Percentiles rank a stretch among this genome's conserved stretches.
Evolutionary conservation across 1,140 invertebrate species (phyloP).

Genomic region (Harpegnathos saltator): DNA sequence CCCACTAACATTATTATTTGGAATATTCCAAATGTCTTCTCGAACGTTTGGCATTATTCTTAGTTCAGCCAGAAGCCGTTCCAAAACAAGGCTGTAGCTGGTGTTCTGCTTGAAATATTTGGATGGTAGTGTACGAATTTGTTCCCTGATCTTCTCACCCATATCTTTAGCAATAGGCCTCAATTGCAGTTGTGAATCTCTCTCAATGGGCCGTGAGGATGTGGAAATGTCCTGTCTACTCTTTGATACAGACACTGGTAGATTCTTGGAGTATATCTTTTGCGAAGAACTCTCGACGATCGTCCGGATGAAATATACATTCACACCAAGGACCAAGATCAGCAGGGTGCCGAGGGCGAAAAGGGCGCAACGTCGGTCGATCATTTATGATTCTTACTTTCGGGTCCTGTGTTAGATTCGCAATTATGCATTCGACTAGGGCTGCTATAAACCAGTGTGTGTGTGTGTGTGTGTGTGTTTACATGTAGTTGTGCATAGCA

Average conservation of each 20-base stretch:
- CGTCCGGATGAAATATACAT: conserved; percentile 82
- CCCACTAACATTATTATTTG: conserved; percentile 79
- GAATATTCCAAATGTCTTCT: conserved; percentile 80
- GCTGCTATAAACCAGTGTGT: too few relatives aligned
- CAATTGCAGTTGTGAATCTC: conserved; percentile 57
- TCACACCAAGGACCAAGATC: conserved; percentile 80
- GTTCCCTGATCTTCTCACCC: conserved; percentile 74
- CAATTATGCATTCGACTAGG: not conserved
- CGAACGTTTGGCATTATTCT: conserved; percentile 73
- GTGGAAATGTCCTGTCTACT: conserved; percentile 54
- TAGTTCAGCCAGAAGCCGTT: conserved; percentile 78
- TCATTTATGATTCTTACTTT: conserved; percentile 81
- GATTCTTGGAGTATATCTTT: conserved; percentile 68
- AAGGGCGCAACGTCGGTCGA: conserved; percentile 81
- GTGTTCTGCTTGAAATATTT: conserved; percentile 81
- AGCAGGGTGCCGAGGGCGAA: conserved; percentile 81
- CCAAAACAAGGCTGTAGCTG: conserved; percentile 75
- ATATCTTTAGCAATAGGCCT: conserved; percentile 70
- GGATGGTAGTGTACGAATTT: conserved; percentile 77
- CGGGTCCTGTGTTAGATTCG: not conserved
- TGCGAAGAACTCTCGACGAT: conserved; percentile 81
- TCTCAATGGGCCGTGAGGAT: conserved; percentile 45
- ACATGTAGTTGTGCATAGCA: not conserved
- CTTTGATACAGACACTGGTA: conserved; percentile 69
- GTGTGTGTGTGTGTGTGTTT: too few relatives aligned